Conservation (phyloP, 1,140 invertebrate genomes). For the Sinella curviseta region DNA sequence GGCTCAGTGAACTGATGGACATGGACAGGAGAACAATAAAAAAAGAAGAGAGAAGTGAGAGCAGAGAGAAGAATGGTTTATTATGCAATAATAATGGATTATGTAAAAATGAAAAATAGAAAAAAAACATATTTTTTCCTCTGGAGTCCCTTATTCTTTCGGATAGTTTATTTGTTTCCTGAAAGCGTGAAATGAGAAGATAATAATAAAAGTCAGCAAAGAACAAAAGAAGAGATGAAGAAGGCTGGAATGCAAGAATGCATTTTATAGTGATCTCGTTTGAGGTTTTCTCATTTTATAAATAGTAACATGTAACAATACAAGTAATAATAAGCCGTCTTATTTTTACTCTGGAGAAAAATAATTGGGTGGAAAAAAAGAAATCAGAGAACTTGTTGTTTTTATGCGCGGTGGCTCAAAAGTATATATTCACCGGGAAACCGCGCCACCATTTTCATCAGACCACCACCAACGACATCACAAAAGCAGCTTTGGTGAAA, state of each 20-base stretch:
- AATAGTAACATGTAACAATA: too few relatives aligned
- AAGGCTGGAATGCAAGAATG: too few relatives aligned
- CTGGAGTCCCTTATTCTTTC: not conserved
- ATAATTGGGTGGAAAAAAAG: not conserved
- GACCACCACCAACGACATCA: too few relatives aligned
- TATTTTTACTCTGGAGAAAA: not conserved
- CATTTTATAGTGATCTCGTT: too few relatives aligned
- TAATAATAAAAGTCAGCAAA: too few relatives aligned
- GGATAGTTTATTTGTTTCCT: not conserved
- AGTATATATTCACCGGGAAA: too few relatives aligned
- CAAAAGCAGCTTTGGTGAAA: too few relatives aligned
- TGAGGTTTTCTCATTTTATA: too few relatives aligned
- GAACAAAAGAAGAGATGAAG: not conserved
- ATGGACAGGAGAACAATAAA: not conserved
- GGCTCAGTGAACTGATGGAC: not conserved
- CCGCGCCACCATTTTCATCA: too few relatives aligned
- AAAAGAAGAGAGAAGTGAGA: not conserved
- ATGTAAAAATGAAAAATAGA: not conserved
- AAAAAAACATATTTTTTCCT: not conserved
- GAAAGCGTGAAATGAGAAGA: constrained; percentile 8
- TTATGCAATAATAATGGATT: constrained; percentile 1
- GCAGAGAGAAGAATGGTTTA: not conserved
- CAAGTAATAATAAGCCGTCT: too few relatives aligned
- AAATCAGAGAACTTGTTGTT: not conserved
- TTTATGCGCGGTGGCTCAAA: too few relatives aligned